A percentile compares a stretch with the other conserved stretches of the same genome.
phyloP scores from a whole-genome alignment of 2,797 vertebrate genomes.

The Vespertilio murinus region DNA sequence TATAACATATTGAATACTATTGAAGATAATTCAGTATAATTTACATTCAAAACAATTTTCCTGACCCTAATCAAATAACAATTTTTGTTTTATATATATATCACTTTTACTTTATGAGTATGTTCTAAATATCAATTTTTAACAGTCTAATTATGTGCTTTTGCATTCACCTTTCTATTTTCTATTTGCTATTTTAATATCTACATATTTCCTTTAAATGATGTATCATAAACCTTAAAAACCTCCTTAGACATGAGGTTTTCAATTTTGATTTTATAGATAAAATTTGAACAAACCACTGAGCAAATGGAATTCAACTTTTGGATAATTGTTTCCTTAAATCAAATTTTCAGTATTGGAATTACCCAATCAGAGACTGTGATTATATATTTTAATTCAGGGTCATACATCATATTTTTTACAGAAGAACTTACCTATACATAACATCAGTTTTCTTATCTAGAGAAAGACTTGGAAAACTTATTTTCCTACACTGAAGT shows the following conservation, averaged over 20 bases:
- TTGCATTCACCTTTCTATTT: neutral
- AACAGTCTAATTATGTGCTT: neutral
- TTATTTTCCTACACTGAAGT: neutral
- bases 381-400: slow-evolving; percentile 13
- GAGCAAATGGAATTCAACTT: neutral
- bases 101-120: neutral
- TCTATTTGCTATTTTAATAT: neutral
- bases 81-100: neutral
- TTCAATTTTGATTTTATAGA: neutral
- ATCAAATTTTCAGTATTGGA: neutral
- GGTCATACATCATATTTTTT: neutral
- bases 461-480: neutral
- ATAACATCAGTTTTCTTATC: neutral
- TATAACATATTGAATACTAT: neutral
- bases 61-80: neutral
- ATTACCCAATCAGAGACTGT: neutral
- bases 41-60: neutral
- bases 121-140: neutral
- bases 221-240: neutral
- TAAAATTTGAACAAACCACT: neutral
- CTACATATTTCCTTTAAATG: neutral
- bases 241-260: neutral
- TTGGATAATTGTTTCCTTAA: neutral
- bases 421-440: neutral
- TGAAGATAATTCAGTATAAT: neutral